Conservation (phyloP, 2,797 vertebrate species). For the Sphaeramia orbicularis region DNA sequence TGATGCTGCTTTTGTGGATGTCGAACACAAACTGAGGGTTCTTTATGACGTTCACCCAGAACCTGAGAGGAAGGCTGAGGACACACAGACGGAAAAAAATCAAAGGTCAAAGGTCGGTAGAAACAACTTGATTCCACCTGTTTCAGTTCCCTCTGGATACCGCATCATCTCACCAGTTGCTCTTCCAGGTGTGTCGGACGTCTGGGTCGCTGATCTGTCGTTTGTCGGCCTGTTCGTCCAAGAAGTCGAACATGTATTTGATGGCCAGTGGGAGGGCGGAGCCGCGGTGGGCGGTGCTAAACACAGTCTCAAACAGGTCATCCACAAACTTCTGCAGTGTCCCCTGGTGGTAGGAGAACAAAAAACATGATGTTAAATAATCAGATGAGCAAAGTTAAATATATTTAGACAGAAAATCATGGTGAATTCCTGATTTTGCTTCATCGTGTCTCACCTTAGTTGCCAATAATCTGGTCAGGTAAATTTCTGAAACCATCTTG, state of each 20-base stretch:
- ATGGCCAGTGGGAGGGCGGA: conserved; percentile 92
- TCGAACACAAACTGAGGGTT: conserved; percentile 96
- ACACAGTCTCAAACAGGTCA: conserved; percentile 93
- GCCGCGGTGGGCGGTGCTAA: conserved; percentile 92
- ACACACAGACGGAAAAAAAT: conserved; percentile 3
- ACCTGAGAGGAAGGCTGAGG: conserved; percentile 91
- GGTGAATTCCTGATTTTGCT: too few relatives aligned
- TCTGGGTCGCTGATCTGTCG: conserved; percentile 91
- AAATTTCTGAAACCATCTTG: conserved; percentile 96
- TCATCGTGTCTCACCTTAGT: conserved; percentile 86
- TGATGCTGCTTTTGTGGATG: conserved; percentile 95
- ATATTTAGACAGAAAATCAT: too few relatives aligned
- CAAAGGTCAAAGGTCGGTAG: not conserved
- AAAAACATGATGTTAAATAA: too few relatives aligned
- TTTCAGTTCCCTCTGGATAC: too few relatives aligned
- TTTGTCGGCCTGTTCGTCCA: conserved; percentile 93
- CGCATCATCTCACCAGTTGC: conserved; percentile 95
- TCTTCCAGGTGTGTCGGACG: conserved; percentile 99
- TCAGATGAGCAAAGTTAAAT: too few relatives aligned
- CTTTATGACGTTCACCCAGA: conserved; percentile 96
- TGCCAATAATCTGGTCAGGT: conserved; percentile 92
- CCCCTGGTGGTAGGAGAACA: conserved; percentile 81
- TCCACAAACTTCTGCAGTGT: conserved; percentile 95
- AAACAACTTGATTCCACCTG: not conserved
- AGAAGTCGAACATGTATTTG: conserved; percentile 96